These are phyloP conservation scores for Cossypha polioptera DNA, from an alignment of 2,797 vertebrate species.

Conservation along the genomic window DNA sequence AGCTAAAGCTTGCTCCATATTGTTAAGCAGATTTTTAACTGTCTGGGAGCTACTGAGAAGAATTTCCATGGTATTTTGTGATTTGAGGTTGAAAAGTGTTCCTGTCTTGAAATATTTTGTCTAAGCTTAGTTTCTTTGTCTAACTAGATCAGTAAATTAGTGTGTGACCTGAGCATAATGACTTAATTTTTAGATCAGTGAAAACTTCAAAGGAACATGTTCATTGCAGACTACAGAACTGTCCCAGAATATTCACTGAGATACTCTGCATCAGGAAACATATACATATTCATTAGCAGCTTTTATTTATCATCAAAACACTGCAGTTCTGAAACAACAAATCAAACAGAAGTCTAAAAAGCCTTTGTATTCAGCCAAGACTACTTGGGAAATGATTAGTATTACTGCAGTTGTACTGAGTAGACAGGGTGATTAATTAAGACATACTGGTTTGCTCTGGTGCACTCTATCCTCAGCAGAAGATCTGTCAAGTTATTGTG, in stretches of 20 bases:
- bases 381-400: not conserved
- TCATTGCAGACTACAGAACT: not conserved
- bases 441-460: slow-evolving; percentile 38
- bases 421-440: slow-evolving; percentile 55
- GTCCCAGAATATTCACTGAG: slow-evolving; percentile 12
- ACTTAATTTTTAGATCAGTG: not conserved
- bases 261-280: not conserved
- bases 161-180: slow-evolving; percentile 1
- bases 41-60: not conserved
- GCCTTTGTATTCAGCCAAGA: not conserved
- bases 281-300: not conserved
- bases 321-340: not conserved
- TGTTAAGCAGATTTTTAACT: not conserved
- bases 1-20: not conserved
- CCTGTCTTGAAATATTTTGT: slow-evolving; percentile 10
- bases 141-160: slow-evolving; percentile 31
- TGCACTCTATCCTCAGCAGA: not conserved
- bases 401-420: not conserved
- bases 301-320: slow-evolving; percentile 43
- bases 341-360: slow-evolving; percentile 18
- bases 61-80: not conserved
- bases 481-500: slow-evolving; percentile 39
- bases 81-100: not conserved
- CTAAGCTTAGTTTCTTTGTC: slow-evolving; percentile 35
- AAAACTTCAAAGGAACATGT: slow-evolving; percentile 41